Evolutionary conservation across 2,888 invertebrate genomes (phyloP).

Genomic region (Tachina lurida): DNA sequence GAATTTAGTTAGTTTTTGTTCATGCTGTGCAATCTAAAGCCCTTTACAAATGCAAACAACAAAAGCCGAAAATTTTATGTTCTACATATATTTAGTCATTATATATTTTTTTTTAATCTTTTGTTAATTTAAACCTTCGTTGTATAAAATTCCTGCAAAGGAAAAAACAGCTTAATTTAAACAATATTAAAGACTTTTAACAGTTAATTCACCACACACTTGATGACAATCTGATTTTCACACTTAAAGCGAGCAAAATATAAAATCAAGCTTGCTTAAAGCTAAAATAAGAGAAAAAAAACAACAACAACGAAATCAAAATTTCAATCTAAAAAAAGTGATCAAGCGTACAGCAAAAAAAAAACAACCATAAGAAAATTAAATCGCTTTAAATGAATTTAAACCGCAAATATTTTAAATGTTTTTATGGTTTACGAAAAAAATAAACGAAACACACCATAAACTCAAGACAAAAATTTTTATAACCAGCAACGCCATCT

Average conservation of each 20-base stretch:
- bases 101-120: background rate
- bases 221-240: constrained; percentile 60
- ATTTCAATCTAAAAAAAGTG: constrained; percentile 25
- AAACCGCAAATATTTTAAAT: constrained; percentile 71
- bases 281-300: constrained; percentile 20
- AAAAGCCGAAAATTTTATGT: no score
- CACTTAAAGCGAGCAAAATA: constrained; percentile 24
- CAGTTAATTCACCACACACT: constrained; percentile 44
- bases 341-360: background rate
- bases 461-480: constrained; percentile 4
- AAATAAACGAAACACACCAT: constrained; percentile 11
- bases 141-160: constrained; percentile 15
- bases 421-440: constrained; percentile 46
- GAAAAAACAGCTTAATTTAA: constrained; percentile 61
- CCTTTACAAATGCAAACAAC: no score
- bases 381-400: constrained; percentile 60
- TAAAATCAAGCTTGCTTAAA: background rate
- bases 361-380: constrained; percentile 53
- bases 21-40: no score
- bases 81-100: no score
- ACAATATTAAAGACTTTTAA: constrained; percentile 49
- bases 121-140: background rate
- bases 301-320: constrained; percentile 6
- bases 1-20: no score
- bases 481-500: constrained; percentile 63